A percentile compares a stretch with the other conserved stretches of the same genome.
These are phyloP conservation scores for Hydropotes inermis DNA, from an alignment of 2,113 vertebrate genomes.

Conservation along the genomic window DNA sequence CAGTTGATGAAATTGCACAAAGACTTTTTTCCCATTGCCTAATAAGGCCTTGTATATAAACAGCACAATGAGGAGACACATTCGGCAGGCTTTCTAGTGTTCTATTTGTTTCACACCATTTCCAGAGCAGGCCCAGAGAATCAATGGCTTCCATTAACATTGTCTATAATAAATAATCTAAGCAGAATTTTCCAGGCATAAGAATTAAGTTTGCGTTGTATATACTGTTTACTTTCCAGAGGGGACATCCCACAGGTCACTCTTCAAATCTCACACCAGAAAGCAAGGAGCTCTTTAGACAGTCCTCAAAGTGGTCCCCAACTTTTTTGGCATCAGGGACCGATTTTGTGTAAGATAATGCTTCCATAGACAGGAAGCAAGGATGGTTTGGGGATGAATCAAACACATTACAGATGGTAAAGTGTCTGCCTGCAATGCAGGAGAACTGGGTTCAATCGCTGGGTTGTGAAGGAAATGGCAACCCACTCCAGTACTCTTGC, in stretches of 20 bases:
- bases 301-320: background rate
- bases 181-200: background rate
- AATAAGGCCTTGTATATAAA: background rate
- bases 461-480: background rate
- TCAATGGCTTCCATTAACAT: background rate
- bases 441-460: background rate
- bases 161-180: background rate
- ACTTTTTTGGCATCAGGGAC: background rate
- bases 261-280: background rate
- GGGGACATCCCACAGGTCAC: background rate
- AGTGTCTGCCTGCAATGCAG: background rate
- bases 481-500: background rate
- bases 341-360: background rate
- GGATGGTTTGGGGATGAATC: background rate
- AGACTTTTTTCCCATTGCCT: constrained; percentile 31
- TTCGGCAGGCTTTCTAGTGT: background rate
- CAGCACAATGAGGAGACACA: background rate
- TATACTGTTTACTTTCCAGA: background rate
- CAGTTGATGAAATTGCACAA: background rate
- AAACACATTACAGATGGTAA: background rate
- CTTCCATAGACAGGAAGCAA: background rate
- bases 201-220: background rate
- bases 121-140: background rate
- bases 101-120: background rate
- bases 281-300: background rate